These are phyloP conservation scores for Diabrotica virgifera DNA, from an alignment of 1,140 invertebrate genomes.

Conservation along the genomic window DNA sequence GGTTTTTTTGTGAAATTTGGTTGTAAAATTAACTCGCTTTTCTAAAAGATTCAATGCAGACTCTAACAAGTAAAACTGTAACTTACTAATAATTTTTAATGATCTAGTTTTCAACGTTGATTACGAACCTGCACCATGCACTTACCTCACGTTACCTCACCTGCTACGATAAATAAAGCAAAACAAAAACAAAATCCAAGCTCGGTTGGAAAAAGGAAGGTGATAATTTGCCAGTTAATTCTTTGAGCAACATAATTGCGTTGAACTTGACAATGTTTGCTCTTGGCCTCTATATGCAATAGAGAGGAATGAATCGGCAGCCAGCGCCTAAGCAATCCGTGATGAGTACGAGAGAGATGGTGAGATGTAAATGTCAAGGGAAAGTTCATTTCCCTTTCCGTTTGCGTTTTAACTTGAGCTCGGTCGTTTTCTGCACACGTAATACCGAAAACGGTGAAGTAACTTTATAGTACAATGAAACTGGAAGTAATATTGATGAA, in stretches of 20 bases:
- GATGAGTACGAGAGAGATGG: neutral
- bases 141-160: too few species aligned
- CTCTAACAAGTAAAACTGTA: too few species aligned
- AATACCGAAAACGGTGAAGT: constrained; percentile 3
- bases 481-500: too few species aligned
- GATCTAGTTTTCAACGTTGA: too few species aligned
- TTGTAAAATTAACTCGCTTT: too few species aligned
- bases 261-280: constrained; percentile 18
- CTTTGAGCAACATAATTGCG: neutral
- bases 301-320: constrained; percentile 12
- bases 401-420: neutral
- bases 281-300: constrained; percentile 17
- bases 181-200: too few species aligned
- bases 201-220: neutral
- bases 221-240: neutral
- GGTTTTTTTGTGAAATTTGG: too few species aligned
- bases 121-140: too few species aligned
- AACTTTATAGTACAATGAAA: neutral
- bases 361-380: constrained; percentile 5
- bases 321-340: neutral
- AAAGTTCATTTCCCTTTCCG: constrained; percentile 12
- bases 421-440: constrained; percentile 8
- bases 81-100: too few species aligned
- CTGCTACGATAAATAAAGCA: too few species aligned
- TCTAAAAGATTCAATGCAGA: too few species aligned